phyloP scores from a whole-genome alignment of 2,797 vertebrate species.

The Microhierax caerulescens region DNA sequence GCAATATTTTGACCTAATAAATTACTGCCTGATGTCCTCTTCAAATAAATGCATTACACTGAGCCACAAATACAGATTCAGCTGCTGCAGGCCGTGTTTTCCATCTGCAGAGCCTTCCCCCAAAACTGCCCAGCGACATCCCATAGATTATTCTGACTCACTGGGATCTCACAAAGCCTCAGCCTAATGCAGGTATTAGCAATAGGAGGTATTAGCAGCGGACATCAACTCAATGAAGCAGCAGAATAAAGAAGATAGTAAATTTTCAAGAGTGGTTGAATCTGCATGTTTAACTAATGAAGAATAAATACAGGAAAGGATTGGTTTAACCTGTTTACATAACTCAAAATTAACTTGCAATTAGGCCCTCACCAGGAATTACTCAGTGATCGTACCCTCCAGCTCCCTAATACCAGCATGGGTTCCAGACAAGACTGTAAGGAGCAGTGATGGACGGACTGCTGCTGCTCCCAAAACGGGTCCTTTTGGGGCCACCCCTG shows the following conservation, averaged over 20 bases:
- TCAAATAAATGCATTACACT: not conserved
- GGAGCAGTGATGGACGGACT: not conserved
- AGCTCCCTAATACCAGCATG: not conserved
- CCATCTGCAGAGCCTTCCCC: not conserved
- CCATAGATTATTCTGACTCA: not conserved
- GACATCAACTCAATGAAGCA: not conserved
- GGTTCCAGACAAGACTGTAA: not conserved
- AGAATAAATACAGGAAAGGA: not conserved
- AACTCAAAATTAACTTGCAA: constrained; percentile 25
- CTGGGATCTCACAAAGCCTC: not conserved
- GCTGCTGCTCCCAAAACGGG: not conserved
- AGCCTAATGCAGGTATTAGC: not conserved
- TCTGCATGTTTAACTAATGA: not conserved
- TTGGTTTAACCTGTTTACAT: constrained; percentile 26
- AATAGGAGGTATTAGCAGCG: not conserved
- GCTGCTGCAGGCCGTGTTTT: not conserved
- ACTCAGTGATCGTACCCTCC: not conserved
- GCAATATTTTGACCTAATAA: not conserved
- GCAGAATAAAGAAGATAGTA: not conserved
- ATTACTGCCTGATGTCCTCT: not conserved
- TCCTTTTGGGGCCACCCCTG: not conserved
- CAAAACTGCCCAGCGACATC: not conserved
- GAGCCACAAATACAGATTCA: not conserved
- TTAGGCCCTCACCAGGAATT: not conserved
- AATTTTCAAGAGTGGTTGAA: not conserved